These are phyloP conservation scores for Ispidina lecontei DNA, from an alignment of 2,797 vertebrate genomes.

Conservation along the genomic window DNA sequence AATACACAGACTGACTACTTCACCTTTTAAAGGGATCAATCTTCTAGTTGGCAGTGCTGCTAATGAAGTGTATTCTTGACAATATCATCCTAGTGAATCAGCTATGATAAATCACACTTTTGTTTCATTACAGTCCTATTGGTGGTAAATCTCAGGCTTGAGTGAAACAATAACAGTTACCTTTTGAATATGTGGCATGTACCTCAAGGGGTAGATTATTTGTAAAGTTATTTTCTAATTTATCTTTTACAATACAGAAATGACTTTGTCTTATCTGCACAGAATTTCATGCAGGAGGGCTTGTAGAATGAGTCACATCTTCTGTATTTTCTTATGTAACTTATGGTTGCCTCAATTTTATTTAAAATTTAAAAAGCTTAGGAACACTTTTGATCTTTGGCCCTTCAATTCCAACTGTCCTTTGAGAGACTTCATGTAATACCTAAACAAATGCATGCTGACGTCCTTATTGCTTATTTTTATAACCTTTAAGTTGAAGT, in stretches of 20 bases:
- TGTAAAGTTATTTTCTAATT: neutral
- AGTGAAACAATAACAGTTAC: neutral
- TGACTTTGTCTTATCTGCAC: neutral
- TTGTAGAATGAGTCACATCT: neutral
- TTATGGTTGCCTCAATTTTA: neutral
- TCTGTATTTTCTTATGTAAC: neutral
- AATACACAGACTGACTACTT: neutral
- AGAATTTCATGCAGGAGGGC: neutral
- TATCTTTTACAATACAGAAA: neutral
- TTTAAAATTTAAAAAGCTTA: neutral
- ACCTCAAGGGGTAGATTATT: neutral
- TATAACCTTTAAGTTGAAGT: neutral
- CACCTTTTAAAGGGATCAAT: neutral
- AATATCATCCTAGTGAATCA: neutral
- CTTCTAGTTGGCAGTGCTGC: neutral
- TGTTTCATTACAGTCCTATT: neutral
- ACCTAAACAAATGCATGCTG: rapidly evolving
- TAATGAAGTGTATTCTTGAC: neutral
- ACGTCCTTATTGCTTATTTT: neutral
- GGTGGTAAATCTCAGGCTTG: neutral
- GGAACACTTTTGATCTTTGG: neutral
- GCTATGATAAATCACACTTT: neutral
- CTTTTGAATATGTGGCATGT: neutral
- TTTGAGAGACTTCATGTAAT: neutral
- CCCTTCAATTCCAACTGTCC: neutral